Conservation (phyloP, 2,797 vertebrate species). For the Semaprochilodus insignis region DNA sequence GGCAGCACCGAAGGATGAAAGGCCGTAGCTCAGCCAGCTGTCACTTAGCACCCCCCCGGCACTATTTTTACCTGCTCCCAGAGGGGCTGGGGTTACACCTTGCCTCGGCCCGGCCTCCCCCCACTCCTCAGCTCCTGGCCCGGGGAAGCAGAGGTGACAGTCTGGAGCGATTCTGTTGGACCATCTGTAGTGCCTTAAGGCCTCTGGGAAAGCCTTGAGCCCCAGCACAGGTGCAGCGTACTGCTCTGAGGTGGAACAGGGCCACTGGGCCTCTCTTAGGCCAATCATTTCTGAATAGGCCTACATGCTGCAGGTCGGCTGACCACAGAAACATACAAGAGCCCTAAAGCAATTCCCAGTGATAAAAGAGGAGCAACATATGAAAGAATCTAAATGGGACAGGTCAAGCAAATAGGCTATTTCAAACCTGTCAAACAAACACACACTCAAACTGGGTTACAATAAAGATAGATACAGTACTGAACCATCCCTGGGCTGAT, state of each 20-base stretch:
- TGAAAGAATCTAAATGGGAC: background rate
- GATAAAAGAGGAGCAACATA: background rate
- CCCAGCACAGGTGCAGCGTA: constrained; percentile 61
- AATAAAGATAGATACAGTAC: background rate
- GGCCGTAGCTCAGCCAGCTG: constrained; percentile 66
- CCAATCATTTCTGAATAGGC: background rate
- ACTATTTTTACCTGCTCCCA: constrained; percentile 71
- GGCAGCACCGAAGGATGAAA: constrained; percentile 60
- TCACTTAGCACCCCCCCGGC: constrained; percentile 66
- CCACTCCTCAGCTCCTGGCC: constrained; percentile 71
- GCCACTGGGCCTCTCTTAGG: background rate
- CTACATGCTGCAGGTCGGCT: background rate
- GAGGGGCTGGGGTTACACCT: constrained; percentile 65
- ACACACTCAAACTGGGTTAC: background rate
- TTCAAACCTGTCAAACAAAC: constrained; percentile 3
- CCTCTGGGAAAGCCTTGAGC: constrained; percentile 68
- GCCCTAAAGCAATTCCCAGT: background rate
- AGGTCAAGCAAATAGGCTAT: background rate
- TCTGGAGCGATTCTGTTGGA: constrained; percentile 58
- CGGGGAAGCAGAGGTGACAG: constrained; percentile 75
- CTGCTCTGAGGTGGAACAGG: constrained; percentile 1
- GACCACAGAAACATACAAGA: background rate
- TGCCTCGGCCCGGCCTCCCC: constrained; percentile 69
- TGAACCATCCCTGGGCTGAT: background rate
- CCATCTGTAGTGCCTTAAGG: constrained; percentile 64